Evolutionary conservation across 2,797 vertebrate species (phyloP).

Genomic region (Philypnodon macrostomus): DNA sequence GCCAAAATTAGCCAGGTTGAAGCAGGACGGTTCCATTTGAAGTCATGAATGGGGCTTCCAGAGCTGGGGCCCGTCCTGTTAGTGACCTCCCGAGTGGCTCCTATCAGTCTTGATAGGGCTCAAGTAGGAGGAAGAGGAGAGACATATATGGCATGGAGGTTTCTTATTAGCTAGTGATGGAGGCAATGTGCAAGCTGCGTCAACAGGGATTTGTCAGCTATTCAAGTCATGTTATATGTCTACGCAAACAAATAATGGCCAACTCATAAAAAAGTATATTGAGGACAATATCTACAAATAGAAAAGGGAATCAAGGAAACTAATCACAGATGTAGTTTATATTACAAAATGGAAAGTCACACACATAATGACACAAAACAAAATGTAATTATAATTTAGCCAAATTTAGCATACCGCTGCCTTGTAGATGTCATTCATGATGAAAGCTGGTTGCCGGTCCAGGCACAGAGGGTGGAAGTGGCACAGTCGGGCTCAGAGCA

Average conservation of each 20-base stretch:
- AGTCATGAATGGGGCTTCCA: constrained; percentile 59
- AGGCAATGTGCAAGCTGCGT: constrained; percentile 29
- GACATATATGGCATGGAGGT: constrained; percentile 41
- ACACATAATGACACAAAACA: too few relatives aligned
- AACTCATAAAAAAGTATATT: constrained; percentile 14
- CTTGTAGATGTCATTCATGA: constrained; percentile 84
- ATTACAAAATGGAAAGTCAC: too few relatives aligned
- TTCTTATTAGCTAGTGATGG: constrained; percentile 40
- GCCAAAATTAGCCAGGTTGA: constrained; percentile 76
- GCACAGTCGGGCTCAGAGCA: constrained; percentile 64
- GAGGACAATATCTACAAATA: background rate
- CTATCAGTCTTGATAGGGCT: constrained; percentile 59
- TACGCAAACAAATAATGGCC: constrained; percentile 21
- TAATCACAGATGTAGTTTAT: too few relatives aligned
- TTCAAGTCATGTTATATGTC: constrained; percentile 25
- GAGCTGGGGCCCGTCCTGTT: constrained; percentile 31
- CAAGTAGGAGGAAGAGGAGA: constrained; percentile 46
- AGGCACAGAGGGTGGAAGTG: constrained; percentile 56
- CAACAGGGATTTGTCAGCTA: constrained; percentile 40
- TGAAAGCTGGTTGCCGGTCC: constrained; percentile 63
- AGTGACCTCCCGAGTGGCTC: constrained; percentile 58
- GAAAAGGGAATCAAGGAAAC: too few relatives aligned
- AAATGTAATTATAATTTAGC: too few relatives aligned
- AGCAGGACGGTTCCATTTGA: constrained; percentile 65
- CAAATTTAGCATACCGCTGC: constrained; percentile 76